Conservation (phyloP, 2,113 vertebrate genomes). For the Apus apus region DNA sequence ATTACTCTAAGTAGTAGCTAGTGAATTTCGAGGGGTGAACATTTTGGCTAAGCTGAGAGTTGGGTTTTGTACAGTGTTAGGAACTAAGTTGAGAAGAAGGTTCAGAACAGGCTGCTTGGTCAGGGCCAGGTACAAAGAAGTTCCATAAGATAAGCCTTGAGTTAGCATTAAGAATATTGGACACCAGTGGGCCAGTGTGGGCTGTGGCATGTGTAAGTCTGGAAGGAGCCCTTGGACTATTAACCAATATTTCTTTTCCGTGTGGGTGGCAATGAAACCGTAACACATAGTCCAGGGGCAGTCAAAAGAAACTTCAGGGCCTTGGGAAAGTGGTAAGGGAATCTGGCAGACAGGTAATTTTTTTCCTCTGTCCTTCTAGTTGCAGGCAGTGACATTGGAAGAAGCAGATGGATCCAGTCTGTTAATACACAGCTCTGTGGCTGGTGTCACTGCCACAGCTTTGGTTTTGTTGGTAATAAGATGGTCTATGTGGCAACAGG, state of each 20-base stretch:
- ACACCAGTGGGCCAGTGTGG: not conserved
- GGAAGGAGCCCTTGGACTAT: not conserved
- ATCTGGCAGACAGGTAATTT: not conserved
- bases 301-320: not conserved
- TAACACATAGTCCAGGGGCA: not conserved
- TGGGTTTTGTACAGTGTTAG: not conserved
- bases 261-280: not conserved
- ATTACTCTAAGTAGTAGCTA: not conserved
- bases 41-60: not conserved
- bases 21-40: not conserved
- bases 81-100: not conserved
- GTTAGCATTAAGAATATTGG: not conserved
- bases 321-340: not conserved
- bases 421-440: rapidly evolving
- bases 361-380: not conserved
- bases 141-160: not conserved
- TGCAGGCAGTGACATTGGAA: not conserved
- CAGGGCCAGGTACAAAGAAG: not conserved
- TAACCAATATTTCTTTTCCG: not conserved
- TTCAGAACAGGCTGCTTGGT: not conserved
- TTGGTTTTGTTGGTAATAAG: not conserved
- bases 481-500: not conserved
- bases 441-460: not conserved
- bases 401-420: not conserved
- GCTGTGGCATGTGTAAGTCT: not conserved